Base-by-base conservation (phyloP, 1,140 invertebrate genomes). In the Cherax quadricarinatus region DNA sequence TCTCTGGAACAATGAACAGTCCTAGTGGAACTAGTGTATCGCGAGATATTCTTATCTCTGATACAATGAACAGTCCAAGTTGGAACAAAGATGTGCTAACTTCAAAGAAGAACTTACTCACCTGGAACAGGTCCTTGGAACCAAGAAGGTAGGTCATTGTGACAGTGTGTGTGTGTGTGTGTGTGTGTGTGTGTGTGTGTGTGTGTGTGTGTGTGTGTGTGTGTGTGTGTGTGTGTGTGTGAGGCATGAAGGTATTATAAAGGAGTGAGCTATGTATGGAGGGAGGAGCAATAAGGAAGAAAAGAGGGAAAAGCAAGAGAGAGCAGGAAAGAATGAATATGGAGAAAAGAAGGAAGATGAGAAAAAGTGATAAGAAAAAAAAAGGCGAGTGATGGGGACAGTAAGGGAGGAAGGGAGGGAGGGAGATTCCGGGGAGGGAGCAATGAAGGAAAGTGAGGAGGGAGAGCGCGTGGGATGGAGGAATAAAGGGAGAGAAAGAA, bases 91-190 rank as follows among this genome's bases (percentile, higher is more conserved):
- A 41, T 2, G 30, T 41, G 30, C 30, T 41, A 41, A 41, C 30
- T 41, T 41, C 30, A 41, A 41, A 41, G 30, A 41, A 41, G 30
- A 41, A 41, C 30, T 41, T 2, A 41, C 30, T 41, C 30, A 41
- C 30, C 30, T 41, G 30, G 30, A 41, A 41, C 30, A 41, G 2
- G 30, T 41, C 30, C 30, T 2, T 41, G 30, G 30, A 41, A 41
- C 30, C 2, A 41, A 41, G 30, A 41, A 41, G 30, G 30, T 10
- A 3, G 16, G 57, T 78, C 9, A 24, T 24, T 9, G 79, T 81
- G 79, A 41, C 24, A 41, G 79, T 81, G 79, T 81, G 79, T 81
- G 79, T 81, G 79, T 81, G 79, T 81, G 79, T 81, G 79, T 81
- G 79, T 48, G 79, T 48, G 79, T 18, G 79, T 48, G 79, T 41